A percentile compares a stretch with the other conserved stretches of the same genome.
phyloP scores from a whole-genome alignment of 2,113 vertebrate species.

The Tauraco erythrolophus region DNA sequence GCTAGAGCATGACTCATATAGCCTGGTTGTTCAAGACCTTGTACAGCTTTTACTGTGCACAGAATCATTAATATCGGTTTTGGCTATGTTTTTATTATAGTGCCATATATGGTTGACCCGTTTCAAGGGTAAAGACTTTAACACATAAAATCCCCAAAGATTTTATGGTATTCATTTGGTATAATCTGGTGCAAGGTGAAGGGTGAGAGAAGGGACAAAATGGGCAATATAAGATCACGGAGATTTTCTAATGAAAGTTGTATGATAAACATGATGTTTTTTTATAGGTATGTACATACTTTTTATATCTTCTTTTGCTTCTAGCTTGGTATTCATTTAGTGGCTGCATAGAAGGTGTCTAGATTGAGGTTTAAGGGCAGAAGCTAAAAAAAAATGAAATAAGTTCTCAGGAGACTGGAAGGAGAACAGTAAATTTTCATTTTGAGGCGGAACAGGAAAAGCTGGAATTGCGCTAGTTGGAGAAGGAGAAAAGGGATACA shows the following conservation, averaged over 20 bases:
- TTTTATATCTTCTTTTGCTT: not conserved
- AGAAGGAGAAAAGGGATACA: not conserved
- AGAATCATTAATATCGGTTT: not conserved
- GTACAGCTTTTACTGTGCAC: not conserved
- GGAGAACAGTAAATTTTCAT: not conserved
- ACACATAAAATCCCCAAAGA: not conserved
- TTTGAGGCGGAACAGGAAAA: not conserved
- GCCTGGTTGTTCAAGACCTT: not conserved
- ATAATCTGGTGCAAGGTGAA: not conserved
- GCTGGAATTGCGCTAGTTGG: not conserved
- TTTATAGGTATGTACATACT: not conserved
- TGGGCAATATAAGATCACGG: not conserved
- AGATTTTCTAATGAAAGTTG: not conserved
- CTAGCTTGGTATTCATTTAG: not conserved
- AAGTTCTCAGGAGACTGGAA: not conserved
- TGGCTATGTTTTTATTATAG: not conserved
- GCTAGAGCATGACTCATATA: rapidly evolving
- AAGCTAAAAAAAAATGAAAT: not conserved
- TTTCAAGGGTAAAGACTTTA: not conserved
- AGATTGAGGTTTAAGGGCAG: not conserved
- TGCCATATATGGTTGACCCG: not conserved
- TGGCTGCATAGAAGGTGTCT: not conserved
- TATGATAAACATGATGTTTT: not conserved
- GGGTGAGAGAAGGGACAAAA: not conserved
- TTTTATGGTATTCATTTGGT: not conserved